Base-by-base conservation (phyloP, 30 jellyfish, hydroid and myxozoan genomes). In the Haliclystus octoradiatus region DNA sequence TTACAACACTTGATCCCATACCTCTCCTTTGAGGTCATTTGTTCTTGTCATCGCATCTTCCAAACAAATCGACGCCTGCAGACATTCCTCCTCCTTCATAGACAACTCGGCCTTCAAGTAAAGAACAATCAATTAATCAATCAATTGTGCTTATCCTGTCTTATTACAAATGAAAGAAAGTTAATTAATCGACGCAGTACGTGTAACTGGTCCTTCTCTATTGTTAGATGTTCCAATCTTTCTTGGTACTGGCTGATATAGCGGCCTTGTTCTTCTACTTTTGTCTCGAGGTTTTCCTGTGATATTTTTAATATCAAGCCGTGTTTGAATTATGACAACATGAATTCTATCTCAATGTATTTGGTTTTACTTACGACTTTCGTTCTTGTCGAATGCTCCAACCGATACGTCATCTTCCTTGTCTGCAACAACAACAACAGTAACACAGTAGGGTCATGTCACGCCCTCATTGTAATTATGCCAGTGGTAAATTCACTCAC, bases 211-310 rank as follows among this genome's bases (percentile, higher is more conserved):
- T 88, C 97, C 64, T 81, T 80, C 33, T 88, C 97, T 33, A 77
- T 90, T 49, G 63, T 49, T 31, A 80, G 30, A 34, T 80, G 81
- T 51, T 88, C 93, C 7, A 81, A 50, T 33, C 75, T 73, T 51
- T 80, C 79, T 65, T 81, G 83, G 49, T 88, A 88, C 25, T 88
- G 95, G 2, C 50, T 28, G 5, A 88, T 81, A 40, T 88, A 50
- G 46, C 94, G 60, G 24, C 74, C 85, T 66, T 88, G 97, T 34
- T 88, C 97, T 75, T 88, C 97, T 5, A 88, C 83, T 63, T 85
- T 76, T 9, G 95, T 52, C 49, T 88, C 97, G 67, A 88, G 34
- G 23, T 91, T 76, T 57, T 88, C 97, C 97, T 88, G 63, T 5
- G 26, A 69, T 27, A 65, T 2, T 35, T n/a, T 2, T 28, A 26